Conservation (phyloP, 2,888 invertebrate species). For the Morpho helenor region DNA sequence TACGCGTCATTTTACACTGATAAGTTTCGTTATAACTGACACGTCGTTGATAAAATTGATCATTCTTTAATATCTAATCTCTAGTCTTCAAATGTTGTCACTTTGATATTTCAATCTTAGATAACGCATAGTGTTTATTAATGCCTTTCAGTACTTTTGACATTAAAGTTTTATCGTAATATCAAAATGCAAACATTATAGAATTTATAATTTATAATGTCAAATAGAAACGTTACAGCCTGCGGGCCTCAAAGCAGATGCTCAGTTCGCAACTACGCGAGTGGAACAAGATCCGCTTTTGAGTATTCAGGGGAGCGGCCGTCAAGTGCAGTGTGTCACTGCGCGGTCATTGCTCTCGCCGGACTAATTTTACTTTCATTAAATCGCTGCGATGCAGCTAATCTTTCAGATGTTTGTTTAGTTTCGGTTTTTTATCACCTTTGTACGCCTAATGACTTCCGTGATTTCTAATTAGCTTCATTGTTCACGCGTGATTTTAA, state of each 20-base stretch:
- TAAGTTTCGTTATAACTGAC: conserved; percentile 7
- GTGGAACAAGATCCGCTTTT: conserved; percentile 31
- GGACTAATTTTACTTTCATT: conserved; percentile 73
- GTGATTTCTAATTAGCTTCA: conserved; percentile 3
- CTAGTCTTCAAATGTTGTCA: not conserved
- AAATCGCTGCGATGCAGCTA: conserved; percentile 37
- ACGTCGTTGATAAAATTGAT: conserved; percentile 15
- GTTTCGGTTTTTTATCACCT: conserved; percentile 5
- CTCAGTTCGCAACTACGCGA: conserved; percentile 9
- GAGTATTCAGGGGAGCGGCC: conserved; percentile 32
- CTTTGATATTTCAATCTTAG: not conserved
- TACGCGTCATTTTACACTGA: conserved; percentile 9
- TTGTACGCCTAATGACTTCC: not conserved
- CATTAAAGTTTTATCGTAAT: no score
- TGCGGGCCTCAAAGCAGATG: conserved; percentile 10
- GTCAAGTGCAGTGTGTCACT: conserved; percentile 66
- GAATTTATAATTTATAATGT: not conserved
- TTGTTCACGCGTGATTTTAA: not conserved
- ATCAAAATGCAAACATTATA: no score
- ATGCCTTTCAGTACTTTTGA: no score
- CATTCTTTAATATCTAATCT: not conserved
- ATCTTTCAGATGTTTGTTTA: conserved; percentile 32
- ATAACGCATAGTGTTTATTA: no score
- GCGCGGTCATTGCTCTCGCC: conserved; percentile 58
- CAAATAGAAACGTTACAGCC: not conserved